phyloP scores from a whole-genome alignment of 2,888 invertebrate species.

The Abscondita cerata region DNA sequence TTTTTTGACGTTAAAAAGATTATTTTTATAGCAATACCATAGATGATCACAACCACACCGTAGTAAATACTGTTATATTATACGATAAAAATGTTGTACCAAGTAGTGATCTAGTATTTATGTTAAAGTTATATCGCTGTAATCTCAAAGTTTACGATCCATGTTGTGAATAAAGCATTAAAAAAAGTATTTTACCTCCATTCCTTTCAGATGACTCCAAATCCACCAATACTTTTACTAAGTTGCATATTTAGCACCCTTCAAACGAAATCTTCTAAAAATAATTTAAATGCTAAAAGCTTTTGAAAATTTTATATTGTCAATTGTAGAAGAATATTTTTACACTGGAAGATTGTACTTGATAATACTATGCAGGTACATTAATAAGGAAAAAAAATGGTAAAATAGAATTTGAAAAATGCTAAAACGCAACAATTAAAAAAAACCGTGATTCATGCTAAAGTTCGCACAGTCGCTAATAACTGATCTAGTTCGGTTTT shows the following conservation, averaged over 20 bases:
- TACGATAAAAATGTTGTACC: neutral
- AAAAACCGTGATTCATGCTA: constrained; percentile 7
- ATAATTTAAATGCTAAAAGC: neutral
- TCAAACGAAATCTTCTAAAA: no score
- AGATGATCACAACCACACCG: no score
- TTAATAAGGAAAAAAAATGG: constrained; percentile 4
- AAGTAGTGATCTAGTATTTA: constrained; percentile 1
- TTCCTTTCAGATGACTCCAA: no score
- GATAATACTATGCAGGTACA: neutral
- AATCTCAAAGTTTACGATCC: constrained; percentile 4
- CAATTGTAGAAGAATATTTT: constrained; percentile 1
- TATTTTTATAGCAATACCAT: constrained; percentile 13
- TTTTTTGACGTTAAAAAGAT: neutral
- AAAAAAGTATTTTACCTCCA: constrained; percentile 6
- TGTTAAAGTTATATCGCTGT: constrained; percentile 2
- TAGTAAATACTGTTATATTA: neutral
- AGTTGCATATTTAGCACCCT: neutral
- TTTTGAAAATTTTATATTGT: no score
- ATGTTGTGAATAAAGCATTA: constrained; percentile 34
- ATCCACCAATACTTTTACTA: no score
- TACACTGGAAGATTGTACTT: neutral
- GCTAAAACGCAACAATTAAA: neutral
- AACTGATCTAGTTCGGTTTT: constrained; percentile 59
- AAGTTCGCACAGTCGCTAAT: constrained; percentile 52
- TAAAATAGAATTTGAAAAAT: constrained; percentile 3